phyloP scores from a whole-genome alignment of 2,888 invertebrate species.

The Andrena praecox region DNA sequence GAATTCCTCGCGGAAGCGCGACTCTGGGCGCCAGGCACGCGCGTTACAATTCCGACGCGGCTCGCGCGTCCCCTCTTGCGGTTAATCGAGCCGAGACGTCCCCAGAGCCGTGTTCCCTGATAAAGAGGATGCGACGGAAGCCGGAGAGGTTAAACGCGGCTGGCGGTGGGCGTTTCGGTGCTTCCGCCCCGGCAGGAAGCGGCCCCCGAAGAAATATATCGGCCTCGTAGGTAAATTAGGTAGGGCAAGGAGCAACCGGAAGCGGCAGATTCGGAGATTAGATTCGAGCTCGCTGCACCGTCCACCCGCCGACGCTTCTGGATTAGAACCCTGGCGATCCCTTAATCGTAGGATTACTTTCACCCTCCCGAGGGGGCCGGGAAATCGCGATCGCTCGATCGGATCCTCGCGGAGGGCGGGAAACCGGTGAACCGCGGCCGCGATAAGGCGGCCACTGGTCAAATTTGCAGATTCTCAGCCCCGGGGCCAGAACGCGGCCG shows the following conservation, averaged over 20 bases:
- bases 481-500: constrained; percentile 3
- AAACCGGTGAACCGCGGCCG: not conserved
- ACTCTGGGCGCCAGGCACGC: constrained; percentile 42
- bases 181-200: constrained; percentile 54
- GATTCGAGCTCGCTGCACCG: constrained; percentile 19
- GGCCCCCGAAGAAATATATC: constrained; percentile 35
- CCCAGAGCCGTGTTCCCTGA: constrained; percentile 47
- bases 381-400: not conserved
- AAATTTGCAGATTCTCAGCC: not conserved
- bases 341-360: constrained; percentile 14
- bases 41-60: constrained; percentile 52
- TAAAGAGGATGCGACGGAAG: constrained; percentile 49
- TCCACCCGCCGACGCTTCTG: not conserved
- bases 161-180: constrained; percentile 48
- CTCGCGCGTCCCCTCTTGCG: constrained; percentile 51
- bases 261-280: constrained; percentile 47
- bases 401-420: not conserved
- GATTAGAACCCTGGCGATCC: not conserved
- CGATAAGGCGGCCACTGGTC: not conserved
- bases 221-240: constrained; percentile 37
- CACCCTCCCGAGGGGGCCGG: not conserved
- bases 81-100: constrained; percentile 62
- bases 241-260: constrained; percentile 35
- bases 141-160: constrained; percentile 41
- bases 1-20: constrained; percentile 42